Evolutionary conservation across 35 echinoderm and acorn worm species (phyloP).

Genomic region (Amphiura filiformis): DNA sequence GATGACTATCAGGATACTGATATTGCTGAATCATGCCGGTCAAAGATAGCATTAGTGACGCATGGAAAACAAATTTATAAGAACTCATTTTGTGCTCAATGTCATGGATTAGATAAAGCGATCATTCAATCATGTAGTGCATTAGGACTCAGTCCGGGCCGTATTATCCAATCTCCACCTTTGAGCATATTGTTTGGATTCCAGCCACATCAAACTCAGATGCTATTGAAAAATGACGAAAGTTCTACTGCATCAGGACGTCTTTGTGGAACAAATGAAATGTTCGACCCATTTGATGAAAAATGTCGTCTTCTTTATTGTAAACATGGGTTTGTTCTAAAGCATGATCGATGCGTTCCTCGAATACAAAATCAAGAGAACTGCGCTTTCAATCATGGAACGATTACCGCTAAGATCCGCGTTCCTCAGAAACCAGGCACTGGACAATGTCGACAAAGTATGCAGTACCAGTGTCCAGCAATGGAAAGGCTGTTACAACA

Average conservation of each 20-base stretch:
- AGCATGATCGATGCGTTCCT: background rate
- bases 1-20: background rate
- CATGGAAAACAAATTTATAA: background rate
- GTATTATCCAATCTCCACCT: background rate
- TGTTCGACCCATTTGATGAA: constrained; percentile 3
- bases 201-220: background rate
- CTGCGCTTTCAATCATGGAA: background rate
- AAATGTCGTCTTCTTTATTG: background rate
- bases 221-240: background rate
- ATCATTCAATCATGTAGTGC: background rate
- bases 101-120: background rate
- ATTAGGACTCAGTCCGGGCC: background rate
- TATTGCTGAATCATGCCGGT: background rate
- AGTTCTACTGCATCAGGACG: background rate
- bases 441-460: background rate
- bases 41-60: background rate
- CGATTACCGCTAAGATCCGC: background rate
- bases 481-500: background rate
- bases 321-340: background rate
- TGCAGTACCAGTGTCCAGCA: background rate
- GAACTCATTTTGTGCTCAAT: constrained; percentile 15
- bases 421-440: background rate
- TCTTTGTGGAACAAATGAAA: background rate
- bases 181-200: constrained; percentile 1
- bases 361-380: background rate